Conservation (phyloP, 1,140 invertebrate species). For the Radopholus similis region DNA sequence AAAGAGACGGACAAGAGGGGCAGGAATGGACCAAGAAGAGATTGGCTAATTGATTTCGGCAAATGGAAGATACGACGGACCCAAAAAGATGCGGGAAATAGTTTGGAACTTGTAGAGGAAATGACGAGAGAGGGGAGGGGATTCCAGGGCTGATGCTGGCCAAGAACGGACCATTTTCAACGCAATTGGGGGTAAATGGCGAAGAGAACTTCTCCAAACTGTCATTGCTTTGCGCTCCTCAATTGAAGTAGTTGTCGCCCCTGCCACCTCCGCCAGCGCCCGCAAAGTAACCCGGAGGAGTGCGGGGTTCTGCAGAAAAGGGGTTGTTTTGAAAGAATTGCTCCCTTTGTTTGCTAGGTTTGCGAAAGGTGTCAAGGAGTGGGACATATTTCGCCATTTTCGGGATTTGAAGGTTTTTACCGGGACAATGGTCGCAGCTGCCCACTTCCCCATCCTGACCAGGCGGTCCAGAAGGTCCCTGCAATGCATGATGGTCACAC, state of each 20-base stretch:
- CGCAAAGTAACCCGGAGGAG: slow-evolving; percentile 51
- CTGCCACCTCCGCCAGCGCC: too few relatives aligned
- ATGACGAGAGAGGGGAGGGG: not conserved
- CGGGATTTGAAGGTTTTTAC: too few relatives aligned
- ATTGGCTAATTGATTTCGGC: too few relatives aligned
- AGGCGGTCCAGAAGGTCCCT: slow-evolving; percentile 48
- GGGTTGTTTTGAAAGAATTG: too few relatives aligned
- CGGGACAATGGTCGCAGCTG: slow-evolving; percentile 52
- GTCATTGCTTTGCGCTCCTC: too few relatives aligned
- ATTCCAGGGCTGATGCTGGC: not conserved
- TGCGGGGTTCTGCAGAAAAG: slow-evolving; percentile 47
- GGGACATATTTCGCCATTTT: not conserved
- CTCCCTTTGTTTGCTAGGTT: too few relatives aligned
- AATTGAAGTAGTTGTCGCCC: too few relatives aligned
- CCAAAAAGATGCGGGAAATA: not conserved
- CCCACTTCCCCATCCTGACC: slow-evolving; percentile 57
- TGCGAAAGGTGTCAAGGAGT: too few relatives aligned
- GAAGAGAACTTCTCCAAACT: not conserved
- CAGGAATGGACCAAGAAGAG: not conserved
- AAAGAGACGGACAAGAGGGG: not conserved
- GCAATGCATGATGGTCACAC: too few relatives aligned
- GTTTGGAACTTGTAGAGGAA: not conserved
- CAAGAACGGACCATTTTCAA: not conserved
- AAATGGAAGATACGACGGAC: too few relatives aligned
- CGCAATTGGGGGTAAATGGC: not conserved